Conservation (phyloP, 2,113 vertebrate genomes). For the Stegostoma tigrinum region DNA sequence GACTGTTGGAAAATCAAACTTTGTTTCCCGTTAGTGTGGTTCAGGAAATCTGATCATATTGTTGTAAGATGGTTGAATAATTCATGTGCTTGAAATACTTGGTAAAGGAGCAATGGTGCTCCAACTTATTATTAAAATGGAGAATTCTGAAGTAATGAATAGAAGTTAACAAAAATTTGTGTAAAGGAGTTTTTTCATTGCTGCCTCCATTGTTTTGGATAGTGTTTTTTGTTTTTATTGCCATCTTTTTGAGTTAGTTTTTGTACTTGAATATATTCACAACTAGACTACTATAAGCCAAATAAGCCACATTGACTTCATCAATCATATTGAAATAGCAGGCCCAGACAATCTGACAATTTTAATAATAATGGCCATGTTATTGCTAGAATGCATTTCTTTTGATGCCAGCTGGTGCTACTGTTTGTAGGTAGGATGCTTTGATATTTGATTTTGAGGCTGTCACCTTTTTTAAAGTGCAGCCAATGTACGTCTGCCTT, state of each 20-base stretch:
- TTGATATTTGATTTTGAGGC: neutral
- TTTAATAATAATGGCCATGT: neutral
- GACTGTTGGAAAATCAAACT: slow-evolving; percentile 26
- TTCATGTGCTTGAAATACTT: slow-evolving; percentile 21
- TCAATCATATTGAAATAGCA: neutral
- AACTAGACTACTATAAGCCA: neutral
- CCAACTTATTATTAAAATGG: neutral
- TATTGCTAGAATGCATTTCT: neutral
- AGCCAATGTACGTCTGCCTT: neutral
- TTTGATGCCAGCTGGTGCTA: neutral
- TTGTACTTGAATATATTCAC: neutral
- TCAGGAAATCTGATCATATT: slow-evolving; percentile 34
- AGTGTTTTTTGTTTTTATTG: too few species aligned
- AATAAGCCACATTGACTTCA: neutral
- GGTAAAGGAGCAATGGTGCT: neutral
- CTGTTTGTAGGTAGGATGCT: neutral
- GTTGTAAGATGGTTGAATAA: slow-evolving; percentile 29
- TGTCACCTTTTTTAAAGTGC: neutral
- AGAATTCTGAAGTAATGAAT: neutral
- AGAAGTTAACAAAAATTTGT: neutral
- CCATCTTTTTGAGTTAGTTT: neutral
- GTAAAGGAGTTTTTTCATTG: neutral
- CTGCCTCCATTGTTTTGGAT: too few species aligned
- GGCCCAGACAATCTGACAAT: neutral
- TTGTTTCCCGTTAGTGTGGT: slow-evolving; percentile 29